A percentile compares a stretch with the other conserved stretches of the same genome.
Conservation (phyloP, 2,888 invertebrate species). For the Notodonta ziczac region DNA sequence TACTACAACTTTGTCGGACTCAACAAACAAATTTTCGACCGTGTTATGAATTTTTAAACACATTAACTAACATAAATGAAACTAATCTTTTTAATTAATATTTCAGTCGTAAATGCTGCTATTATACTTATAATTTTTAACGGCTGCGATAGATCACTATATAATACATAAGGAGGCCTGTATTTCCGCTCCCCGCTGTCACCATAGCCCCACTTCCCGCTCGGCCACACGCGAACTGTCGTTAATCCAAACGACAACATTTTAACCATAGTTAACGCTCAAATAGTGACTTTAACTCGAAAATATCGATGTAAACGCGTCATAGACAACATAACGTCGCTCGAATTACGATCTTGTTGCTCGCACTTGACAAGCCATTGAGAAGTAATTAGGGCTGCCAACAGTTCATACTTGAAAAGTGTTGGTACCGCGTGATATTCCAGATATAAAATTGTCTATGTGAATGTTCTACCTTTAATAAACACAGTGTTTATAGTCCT, state of each 20-base stretch:
- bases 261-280: slow-evolving; percentile 58
- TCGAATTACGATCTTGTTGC: slow-evolving; percentile 21
- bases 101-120: too few relatives aligned
- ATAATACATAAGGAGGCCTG: background rate
- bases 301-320: slow-evolving; percentile 35
- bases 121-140: too few relatives aligned
- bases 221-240: slow-evolving; percentile 67
- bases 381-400: background rate
- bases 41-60: too few relatives aligned
- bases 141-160: background rate
- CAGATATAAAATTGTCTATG: too few relatives aligned
- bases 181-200: slow-evolving; percentile 24
- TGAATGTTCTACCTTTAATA: too few relatives aligned
- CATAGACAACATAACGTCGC: slow-evolving; percentile 27
- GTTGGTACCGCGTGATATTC: too few relatives aligned
- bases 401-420: background rate
- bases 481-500: too few relatives aligned
- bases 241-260: slow-evolving; percentile 72
- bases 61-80: too few relatives aligned
- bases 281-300: slow-evolving; percentile 31
- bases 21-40: too few relatives aligned
- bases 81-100: too few relatives aligned
- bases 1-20: too few relatives aligned
- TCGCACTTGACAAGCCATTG: slow-evolving; percentile 20
- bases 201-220: slow-evolving; percentile 34